Evolutionary conservation across 2,797 vertebrate genomes (phyloP).

Genomic region (Sebastes kiyomatsui): DNA sequence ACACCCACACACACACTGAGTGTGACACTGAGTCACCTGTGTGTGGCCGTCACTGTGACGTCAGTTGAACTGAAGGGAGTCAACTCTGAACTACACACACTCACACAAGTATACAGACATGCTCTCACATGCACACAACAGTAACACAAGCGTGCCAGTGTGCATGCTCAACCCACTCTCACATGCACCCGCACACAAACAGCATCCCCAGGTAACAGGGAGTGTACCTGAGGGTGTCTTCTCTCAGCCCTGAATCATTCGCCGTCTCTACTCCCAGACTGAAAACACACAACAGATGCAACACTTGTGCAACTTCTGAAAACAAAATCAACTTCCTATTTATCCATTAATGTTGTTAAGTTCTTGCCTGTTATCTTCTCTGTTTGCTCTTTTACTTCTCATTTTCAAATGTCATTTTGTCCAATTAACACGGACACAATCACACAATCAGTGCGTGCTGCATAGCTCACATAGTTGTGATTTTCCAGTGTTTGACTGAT

Average conservation of each 20-base stretch:
- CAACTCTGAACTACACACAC: not conserved
- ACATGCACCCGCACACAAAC: slow-evolving; percentile 1
- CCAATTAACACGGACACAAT: not conserved
- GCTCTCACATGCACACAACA: fast-evolving
- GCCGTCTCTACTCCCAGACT: not conserved
- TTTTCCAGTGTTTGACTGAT: not conserved
- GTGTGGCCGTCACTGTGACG: slow-evolving; percentile 15
- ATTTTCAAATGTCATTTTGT: slow-evolving; percentile 8
- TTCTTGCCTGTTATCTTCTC: not conserved
- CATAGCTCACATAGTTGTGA: slow-evolving; percentile 9
- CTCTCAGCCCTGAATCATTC: not conserved
- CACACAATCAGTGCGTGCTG: not conserved
- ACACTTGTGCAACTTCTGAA: slow-evolving; percentile 26
- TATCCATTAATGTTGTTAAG: not conserved
- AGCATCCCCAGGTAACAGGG: not conserved
- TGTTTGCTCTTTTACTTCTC: slow-evolving; percentile 25
- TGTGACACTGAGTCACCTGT: slow-evolving; percentile 34
- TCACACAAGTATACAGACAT: not conserved
- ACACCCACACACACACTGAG: not conserved
- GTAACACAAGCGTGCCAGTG: not conserved
- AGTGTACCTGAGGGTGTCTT: not conserved
- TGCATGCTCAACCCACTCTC: not conserved
- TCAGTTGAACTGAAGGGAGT: not conserved
- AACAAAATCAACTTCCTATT: slow-evolving; percentile 9
- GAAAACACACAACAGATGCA: slow-evolving; percentile 31